Conservation (phyloP, 2,113 vertebrate genomes). For the Paradisaea rubra region DNA sequence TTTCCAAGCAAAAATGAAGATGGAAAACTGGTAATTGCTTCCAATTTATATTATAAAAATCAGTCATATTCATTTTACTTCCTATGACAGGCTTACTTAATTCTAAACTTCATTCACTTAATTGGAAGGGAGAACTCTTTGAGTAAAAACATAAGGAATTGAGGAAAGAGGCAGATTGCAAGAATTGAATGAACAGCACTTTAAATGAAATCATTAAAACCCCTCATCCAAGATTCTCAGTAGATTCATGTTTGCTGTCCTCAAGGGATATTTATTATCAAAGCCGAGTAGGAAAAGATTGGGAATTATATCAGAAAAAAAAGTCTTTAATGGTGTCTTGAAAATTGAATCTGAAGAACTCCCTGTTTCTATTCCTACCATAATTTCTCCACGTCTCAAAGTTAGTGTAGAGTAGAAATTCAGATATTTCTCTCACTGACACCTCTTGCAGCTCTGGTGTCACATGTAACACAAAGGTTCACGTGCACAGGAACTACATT, state of each 20-base stretch:
- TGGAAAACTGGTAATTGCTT: constrained; percentile 58
- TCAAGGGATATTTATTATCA: constrained; percentile 45
- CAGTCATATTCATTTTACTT: constrained; percentile 50
- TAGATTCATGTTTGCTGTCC: constrained; percentile 50
- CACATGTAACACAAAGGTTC: not conserved
- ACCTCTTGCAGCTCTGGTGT: not conserved
- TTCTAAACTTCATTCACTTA: constrained; percentile 54
- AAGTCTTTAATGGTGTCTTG: not conserved
- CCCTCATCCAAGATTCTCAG: not conserved
- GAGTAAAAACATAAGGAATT: constrained; percentile 6
- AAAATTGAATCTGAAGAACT: constrained; percentile 15
- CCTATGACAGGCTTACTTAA: constrained; percentile 36
- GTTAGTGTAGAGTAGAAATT: not conserved
- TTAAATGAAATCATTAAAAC: constrained; percentile 44
- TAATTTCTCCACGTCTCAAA: constrained; percentile 13
- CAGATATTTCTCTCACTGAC: not conserved
- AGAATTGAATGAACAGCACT: constrained; percentile 22
- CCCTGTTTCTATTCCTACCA: not conserved
- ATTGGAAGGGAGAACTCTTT: constrained; percentile 33
- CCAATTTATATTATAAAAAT: constrained; percentile 56
- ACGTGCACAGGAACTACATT: not conserved
- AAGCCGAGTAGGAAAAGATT: constrained; percentile 30
- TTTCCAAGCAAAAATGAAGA: constrained; percentile 42
- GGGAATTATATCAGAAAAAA: constrained; percentile 24
- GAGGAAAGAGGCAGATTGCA: not conserved